Base-by-base conservation (phyloP, 2,888 invertebrate species). In the Timema cristinae region DNA sequence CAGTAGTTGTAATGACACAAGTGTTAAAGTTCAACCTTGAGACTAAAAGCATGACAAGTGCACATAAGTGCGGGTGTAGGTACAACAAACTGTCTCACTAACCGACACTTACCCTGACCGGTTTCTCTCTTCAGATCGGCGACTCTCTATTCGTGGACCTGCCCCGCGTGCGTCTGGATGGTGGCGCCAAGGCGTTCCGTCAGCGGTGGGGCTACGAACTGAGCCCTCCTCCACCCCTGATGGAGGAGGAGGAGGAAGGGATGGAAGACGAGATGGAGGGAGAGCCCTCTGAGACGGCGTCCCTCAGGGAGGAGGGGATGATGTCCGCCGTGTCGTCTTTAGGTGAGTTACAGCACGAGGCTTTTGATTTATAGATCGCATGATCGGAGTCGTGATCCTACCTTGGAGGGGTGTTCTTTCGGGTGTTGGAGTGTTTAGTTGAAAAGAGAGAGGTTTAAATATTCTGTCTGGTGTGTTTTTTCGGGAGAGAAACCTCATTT, bases 131-230 rank as follows among this genome's bases (percentile, higher is more conserved):
- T 5, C 80, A 86, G 86, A 81, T 86, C 77, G 85, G 86, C 16
- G 86, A 86, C 78, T 83, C 85, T n/a, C 81, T 86, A 79, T 86
- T 86, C 79, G 84, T 85, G 66, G 85, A 86, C 75, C 81, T 90
- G 73, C 90, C 90, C 47, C 85, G 90, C 13, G 88, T 91, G 67
- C 85, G 91, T 70, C 82, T 92, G 75, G 91, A 91, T 80, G 89
- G 88, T 48, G 90, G 90, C 0, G 86, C 87, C 66, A 85, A 86
- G 73, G 85, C 86, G 73, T 87, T 87, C 82, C 81, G 89, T 77
- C 80, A 87, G 81, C 81, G 87, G 80, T 82, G 90, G 91, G 86
- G 89, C 47, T 87, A 87, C 79, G 82, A 87, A 73, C 82, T 86
- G 49, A 83, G 88, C 59, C 86, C 86, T 77, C 87, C 87, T 51